Evolutionary conservation across 2,797 vertebrate species (phyloP), one percentile per base, ranked within the genome.

Genomic region (Malacoraja senta): DNA sequence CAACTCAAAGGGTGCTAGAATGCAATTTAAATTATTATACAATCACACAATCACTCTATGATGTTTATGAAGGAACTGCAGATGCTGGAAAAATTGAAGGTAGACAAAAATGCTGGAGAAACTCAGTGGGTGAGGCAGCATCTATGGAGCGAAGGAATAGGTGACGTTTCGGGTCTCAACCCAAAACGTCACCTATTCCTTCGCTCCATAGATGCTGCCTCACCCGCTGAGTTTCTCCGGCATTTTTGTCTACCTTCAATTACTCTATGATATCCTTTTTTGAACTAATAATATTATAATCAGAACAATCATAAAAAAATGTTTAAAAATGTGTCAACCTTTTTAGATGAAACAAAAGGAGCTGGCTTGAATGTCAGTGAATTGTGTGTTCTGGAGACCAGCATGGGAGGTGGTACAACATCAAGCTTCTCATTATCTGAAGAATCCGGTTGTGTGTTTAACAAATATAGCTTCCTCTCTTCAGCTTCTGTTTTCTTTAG

Each of bases 341-440:
- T 96, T 94, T 94, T 93, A 92, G 97, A 95, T 76, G 97, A 95
- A 94, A 94, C 44, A 94, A 98, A 98, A 0, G 96, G 96, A 44
- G 97, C 97, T 74, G 98, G 98, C 93, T 95, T 96, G 96, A 99
- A 97, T 61, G 95, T 97, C 94, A 99, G 97, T 93, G 97, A 97
- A 94, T 94, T 94, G 86, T 97, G 94, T 79, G 97, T 97, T 94
- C 98, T 96, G 93, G 96, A 96, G 72, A 98, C 95, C 76, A 99
- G 94, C 9, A 99, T 94, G 63, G 99, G 99, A 81, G 98, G 96
- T 94, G 98, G 97, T 93, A 98, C 98, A 93, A 96, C 94, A 93
- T 26, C 95, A 94, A 71, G 96, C 94, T 95, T 96, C 93, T 95
- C 93, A 38, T 90, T 94, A 90, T 94, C 94, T 72, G 94, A 94